Evolutionary conservation across 92 coral and sea anemone species (phyloP), one percentile per base, ranked within the genome.

Genomic region (Paramuricea clavata): DNA sequence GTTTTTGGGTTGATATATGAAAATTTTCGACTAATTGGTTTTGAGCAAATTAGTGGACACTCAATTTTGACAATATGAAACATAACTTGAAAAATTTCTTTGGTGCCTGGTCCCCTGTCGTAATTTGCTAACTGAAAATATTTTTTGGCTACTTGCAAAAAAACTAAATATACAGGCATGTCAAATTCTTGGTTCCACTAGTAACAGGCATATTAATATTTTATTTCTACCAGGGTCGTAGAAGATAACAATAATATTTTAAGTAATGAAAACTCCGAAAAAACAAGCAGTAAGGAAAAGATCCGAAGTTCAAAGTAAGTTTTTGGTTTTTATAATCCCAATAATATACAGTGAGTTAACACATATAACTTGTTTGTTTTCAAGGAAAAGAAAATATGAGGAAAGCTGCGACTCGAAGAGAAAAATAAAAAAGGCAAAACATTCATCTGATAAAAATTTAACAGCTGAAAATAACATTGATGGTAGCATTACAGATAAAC

Each of bases 351-450:
- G 5, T 2, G 33, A 12, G 5, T 36, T 1, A 12, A 23, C 15
- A 64, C 71, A 8, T 25, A 16, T 17, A 19, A 5, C 6, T 13
- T 57, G 22, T 72, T 72, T 22, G 50, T 19, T 72, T 49, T 76
- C 27, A 76, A 76, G 82, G 26, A 76, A 76, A 25, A 76, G 82
- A 32, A 76, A 76, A 26, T 32, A 5, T 49, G 82, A 76, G 19
- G 82, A 76, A 11, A 26, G 61, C 12, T 12, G 11, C 50, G 82
- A 76, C 6, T 49, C 27, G 17, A 76, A 31, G 19, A 50, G 33
- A 21, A 76, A 54, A 25, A 49, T 56, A 5, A 76, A 76, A 52
- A 76, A 76, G 27, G 62, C 41, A 22, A 76, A 52, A 36, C 68
- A 49, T 49, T 76, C 82, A 13, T 39, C 22, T 47, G 43, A 27